A percentile compares a stretch with the other conserved stretches of the same genome.
These are phyloP conservation scores for Euura lappo DNA, from an alignment of 1,140 invertebrate species.

Conservation along the genomic window DNA sequence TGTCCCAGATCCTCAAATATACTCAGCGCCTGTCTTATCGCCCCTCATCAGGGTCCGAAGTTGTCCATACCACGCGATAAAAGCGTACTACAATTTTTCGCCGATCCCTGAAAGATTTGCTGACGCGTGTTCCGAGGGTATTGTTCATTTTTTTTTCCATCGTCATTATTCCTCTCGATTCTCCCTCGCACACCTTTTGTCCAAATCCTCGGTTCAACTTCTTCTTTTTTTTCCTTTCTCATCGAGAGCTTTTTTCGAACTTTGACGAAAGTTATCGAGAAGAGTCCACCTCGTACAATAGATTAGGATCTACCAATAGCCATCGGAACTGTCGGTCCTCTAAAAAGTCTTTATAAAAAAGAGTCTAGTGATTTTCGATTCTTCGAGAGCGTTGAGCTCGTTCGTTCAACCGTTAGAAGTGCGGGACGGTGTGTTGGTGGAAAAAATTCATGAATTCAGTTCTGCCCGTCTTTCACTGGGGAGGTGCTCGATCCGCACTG, in stretches of 20 bases:
- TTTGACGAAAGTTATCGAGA: neutral
- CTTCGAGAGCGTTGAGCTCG: neutral
- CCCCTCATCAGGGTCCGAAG: slow-evolving; percentile 3
- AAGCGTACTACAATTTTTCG: neutral
- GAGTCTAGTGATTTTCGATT: neutral
- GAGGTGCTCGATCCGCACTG: slow-evolving; percentile 15
- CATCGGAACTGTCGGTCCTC: neutral
- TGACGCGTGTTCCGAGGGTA: neutral
- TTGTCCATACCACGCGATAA: neutral
- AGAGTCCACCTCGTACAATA: neutral
- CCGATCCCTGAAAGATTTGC: neutral
- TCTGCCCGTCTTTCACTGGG: slow-evolving; percentile 21
- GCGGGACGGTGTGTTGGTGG: neutral
- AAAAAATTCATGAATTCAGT: slow-evolving; percentile 10
- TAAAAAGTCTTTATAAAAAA: slow-evolving; percentile 6
- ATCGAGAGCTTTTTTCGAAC: neutral
- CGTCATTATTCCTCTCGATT: neutral
- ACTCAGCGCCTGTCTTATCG: slow-evolving; percentile 1
- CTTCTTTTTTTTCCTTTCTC: too few species aligned
- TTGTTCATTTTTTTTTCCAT: neutral
- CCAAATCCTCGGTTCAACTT: neutral
- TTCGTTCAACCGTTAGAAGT: neutral
- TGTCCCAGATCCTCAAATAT: slow-evolving; percentile 19
- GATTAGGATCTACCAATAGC: slow-evolving; percentile 1
- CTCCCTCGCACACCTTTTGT: neutral